Evolutionary conservation across 1,140 invertebrate genomes (phyloP).

Genomic region (Caerostris darwini): DNA sequence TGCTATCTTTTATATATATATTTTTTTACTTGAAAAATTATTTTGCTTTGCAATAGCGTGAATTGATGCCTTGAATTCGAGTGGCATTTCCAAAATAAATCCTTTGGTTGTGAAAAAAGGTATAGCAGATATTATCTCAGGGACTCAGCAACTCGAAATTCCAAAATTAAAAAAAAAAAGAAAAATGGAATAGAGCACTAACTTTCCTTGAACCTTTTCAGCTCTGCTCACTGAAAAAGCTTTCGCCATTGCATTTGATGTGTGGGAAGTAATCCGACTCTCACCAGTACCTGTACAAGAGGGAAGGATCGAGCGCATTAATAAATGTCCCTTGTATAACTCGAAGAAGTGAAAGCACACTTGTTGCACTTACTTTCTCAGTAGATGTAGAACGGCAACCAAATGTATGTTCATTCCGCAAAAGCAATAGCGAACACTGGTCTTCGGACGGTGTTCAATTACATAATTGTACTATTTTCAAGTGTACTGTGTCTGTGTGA

Average conservation of each 20-base stretch:
- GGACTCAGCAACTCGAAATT: not conserved
- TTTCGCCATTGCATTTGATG: constrained; percentile 51
- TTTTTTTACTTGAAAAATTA: too few relatives aligned
- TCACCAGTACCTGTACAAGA: constrained; percentile 56
- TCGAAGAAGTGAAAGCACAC: constrained; percentile 19
- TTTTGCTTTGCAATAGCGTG: too few relatives aligned
- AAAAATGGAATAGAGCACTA: not conserved
- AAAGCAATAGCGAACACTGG: constrained; percentile 65
- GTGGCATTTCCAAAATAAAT: too few relatives aligned
- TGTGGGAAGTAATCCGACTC: constrained; percentile 53
- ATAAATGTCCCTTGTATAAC: constrained; percentile 6
- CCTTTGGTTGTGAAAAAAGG: too few relatives aligned
- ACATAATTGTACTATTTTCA: constrained; percentile 73
- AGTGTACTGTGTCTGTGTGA: constrained; percentile 34
- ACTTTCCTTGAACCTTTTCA: not conserved
- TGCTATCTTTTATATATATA: too few relatives aligned
- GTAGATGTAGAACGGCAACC: constrained; percentile 40
- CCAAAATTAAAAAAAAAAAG: not conserved
- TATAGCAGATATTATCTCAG: too few relatives aligned
- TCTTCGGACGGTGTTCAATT: constrained; percentile 39
- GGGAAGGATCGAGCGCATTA: not conserved
- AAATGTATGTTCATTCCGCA: constrained; percentile 64
- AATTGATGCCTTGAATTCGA: too few relatives aligned
- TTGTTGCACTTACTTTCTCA: constrained; percentile 74
- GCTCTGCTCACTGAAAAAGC: constrained; percentile 40